phyloP scores from a whole-genome alignment of 2,797 vertebrate genomes.

The Margarornis squamiger region DNA sequence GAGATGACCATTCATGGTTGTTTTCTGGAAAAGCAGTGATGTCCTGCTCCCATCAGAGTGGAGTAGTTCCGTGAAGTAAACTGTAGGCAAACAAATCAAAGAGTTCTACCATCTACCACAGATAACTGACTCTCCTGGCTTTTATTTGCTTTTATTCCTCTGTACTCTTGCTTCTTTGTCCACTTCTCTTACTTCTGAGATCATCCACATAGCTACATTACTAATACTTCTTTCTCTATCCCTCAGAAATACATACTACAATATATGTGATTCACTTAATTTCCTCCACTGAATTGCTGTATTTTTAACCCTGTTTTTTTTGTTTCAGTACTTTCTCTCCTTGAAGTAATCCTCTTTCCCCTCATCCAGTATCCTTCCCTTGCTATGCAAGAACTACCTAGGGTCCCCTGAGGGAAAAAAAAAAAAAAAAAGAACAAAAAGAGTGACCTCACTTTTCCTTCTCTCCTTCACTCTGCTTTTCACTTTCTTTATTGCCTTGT shows the following conservation, averaged over 20 bases:
- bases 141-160: not conserved
- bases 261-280: not conserved
- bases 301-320: not conserved
- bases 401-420: not conserved
- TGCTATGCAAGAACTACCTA: not conserved
- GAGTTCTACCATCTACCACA: not conserved
- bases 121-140: not conserved
- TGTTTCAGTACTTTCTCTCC: not conserved
- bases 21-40: not conserved
- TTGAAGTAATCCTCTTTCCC: not conserved
- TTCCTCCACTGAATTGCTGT: not conserved
- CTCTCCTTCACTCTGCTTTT: not conserved
- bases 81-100: not conserved
- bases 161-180: not conserved
- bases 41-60: not conserved
- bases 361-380: not conserved
- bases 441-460: not conserved
- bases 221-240: not conserved
- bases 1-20: not conserved
- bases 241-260: not conserved
- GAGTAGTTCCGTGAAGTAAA: not conserved
- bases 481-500: not conserved
- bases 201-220: not conserved
- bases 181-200: not conserved
- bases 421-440: not conserved